A percentile compares a stretch with the other conserved stretches of the same genome.
phyloP scores from a whole-genome alignment of 2,888 invertebrate genomes.

The Phanerotoma sp. region DNA sequence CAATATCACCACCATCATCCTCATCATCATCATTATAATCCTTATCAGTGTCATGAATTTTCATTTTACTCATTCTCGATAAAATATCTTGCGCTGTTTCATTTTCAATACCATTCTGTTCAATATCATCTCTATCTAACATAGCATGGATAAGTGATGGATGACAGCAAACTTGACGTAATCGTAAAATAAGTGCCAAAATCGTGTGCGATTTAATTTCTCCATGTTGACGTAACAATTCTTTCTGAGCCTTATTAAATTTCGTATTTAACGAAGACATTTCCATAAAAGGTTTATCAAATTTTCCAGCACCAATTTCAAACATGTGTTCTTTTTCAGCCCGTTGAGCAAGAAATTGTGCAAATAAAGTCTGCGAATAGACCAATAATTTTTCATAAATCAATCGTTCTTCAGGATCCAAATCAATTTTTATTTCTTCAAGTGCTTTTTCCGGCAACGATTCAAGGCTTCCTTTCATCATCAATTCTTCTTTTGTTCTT shows the following conservation, averaged over 20 bases:
- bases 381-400: slow-evolving; percentile 77
- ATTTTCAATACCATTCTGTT: slow-evolving; percentile 55
- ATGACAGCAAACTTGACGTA: slow-evolving; percentile 90
- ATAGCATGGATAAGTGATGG: slow-evolving; percentile 75
- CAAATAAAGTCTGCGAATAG: slow-evolving; percentile 74
- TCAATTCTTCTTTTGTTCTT: slow-evolving; percentile 82
- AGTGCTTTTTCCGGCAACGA: slow-evolving; percentile 66
- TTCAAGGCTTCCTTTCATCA: slow-evolving; percentile 64
- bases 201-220: slow-evolving; percentile 65
- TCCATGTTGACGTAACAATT: slow-evolving; percentile 45
- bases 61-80: slow-evolving; percentile 66
- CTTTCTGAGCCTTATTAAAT: slow-evolving; percentile 50
- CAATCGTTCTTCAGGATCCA: slow-evolving; percentile 71
- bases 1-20: slow-evolving; percentile 54
- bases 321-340: slow-evolving; percentile 64
- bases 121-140: slow-evolving; percentile 57
- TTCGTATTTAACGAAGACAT: slow-evolving; percentile 40
- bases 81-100: slow-evolving; percentile 61
- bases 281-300: slow-evolving; percentile 10
- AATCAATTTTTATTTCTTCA: slow-evolving; percentile 63
- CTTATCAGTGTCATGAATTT: slow-evolving; percentile 59
- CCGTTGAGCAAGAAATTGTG: slow-evolving; percentile 74
- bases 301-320: slow-evolving; percentile 34
- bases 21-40: too few relatives aligned
- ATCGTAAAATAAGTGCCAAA: slow-evolving; percentile 77